A percentile compares a stretch with the other conserved stretches of the same genome.
phyloP scores from a whole-genome alignment of 2,888 invertebrate genomes.

The Dusona sp. region DNA sequence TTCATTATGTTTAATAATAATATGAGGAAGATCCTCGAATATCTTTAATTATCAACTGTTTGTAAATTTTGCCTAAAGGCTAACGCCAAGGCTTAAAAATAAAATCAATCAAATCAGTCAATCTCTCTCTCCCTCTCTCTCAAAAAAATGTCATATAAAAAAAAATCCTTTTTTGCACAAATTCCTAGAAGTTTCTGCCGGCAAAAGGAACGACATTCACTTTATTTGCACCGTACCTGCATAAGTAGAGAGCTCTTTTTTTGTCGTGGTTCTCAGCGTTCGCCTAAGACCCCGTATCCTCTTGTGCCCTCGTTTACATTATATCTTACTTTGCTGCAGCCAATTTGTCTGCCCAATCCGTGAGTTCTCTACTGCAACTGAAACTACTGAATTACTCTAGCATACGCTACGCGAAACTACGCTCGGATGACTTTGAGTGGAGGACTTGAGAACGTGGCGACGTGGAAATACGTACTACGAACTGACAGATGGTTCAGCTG shows the following conservation, averaged over 20 bases:
- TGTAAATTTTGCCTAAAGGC: no score
- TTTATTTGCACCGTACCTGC: constrained; percentile 73
- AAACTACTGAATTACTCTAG: constrained; percentile 1
- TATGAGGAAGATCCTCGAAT: no score
- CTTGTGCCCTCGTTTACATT: constrained; percentile 21
- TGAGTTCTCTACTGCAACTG: constrained; percentile 17
- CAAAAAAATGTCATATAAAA: neutral
- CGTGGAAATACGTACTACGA: neutral
- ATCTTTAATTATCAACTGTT: no score
- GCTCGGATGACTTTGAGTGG: constrained; percentile 3
- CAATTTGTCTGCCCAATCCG: constrained; percentile 13
- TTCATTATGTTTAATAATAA: no score
- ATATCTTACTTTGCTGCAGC: constrained; percentile 25
- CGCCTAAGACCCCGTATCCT: constrained; percentile 1
- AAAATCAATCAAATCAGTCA: no score
- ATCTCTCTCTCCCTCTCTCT: neutral
- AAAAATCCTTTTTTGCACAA: constrained; percentile 15
- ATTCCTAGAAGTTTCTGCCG: constrained; percentile 26
- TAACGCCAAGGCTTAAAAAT: no score
- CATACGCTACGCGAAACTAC: constrained; percentile 2
- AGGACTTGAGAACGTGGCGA: neutral
- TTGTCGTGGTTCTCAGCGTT: constrained; percentile 63
- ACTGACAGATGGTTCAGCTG: neutral
- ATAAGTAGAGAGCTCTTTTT: constrained; percentile 71
- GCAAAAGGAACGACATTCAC: constrained; percentile 71